phyloP scores from a whole-genome alignment of 2,888 invertebrate genomes.

The Leucophora obtusa region DNA sequence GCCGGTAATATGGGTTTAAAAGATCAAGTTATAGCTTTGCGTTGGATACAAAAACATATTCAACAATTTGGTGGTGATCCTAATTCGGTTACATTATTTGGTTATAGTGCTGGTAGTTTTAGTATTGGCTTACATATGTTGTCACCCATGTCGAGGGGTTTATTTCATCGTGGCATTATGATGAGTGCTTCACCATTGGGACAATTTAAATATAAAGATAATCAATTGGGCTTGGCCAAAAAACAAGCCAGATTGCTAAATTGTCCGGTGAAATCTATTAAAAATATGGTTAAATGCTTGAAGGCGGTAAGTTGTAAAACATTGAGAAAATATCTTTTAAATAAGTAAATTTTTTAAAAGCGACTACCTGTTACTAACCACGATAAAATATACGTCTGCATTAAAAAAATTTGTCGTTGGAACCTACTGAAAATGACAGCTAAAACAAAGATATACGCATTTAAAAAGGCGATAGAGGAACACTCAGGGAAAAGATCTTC shows the following conservation, averaged over 20 bases:
- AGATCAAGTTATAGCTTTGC: slow-evolving; percentile 84
- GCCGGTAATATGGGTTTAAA: slow-evolving; percentile 86
- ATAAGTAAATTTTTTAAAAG: too few species aligned
- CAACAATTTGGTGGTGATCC: slow-evolving; percentile 84
- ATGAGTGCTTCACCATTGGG: slow-evolving; percentile 83
- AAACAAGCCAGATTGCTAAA: slow-evolving; percentile 82
- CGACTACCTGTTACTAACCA: too few species aligned
- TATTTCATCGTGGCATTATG: slow-evolving; percentile 85
- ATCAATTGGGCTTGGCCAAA: slow-evolving; percentile 81
- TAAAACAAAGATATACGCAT: too few species aligned
- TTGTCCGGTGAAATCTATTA: slow-evolving; percentile 80
- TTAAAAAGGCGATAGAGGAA: too few species aligned
- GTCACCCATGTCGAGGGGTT: slow-evolving; percentile 83
- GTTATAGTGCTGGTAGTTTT: slow-evolving; percentile 80
- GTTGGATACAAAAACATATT: slow-evolving; percentile 84
- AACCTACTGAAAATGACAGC: too few species aligned
- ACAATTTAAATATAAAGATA: slow-evolving; percentile 79
- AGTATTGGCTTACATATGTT: slow-evolving; percentile 81
- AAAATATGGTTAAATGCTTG: slow-evolving; percentile 81
- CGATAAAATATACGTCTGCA: too few species aligned
- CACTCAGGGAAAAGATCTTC: too few species aligned
- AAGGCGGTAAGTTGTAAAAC: slow-evolving; percentile 76
- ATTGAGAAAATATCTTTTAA: too few species aligned
- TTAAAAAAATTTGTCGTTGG: too few species aligned
- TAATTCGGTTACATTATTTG: slow-evolving; percentile 82